Evolutionary conservation across 2,888 invertebrate genomes (phyloP), one percentile per base, ranked within the genome.

Genomic region (Pocota personata): DNA sequence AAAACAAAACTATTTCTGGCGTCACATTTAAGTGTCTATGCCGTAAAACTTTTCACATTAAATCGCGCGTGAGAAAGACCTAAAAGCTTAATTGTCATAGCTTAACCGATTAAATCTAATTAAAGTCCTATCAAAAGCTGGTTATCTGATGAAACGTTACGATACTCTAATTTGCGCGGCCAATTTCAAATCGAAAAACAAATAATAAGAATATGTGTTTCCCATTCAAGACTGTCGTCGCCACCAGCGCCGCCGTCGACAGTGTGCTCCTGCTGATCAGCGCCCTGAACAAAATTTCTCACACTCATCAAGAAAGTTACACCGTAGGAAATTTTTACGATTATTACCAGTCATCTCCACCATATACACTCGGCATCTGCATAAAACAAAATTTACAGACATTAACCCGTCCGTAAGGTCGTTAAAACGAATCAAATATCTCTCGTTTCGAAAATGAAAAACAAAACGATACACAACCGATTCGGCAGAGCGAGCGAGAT

Each of bases 351-450:
- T 82, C 80, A 82, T 86, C 86, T 76, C 69, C 66, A 32, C 40
- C 69, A 60, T 32, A 69, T 37, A 67, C 27, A 58, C 71, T 50
- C 46, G 6, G 66, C 37, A 80, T 86, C 82, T 86, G 86, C 80
- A 82, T 86, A 86, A 86, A 82, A 86, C 72, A 72, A 86, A 86
- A 82, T 86, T 82, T 86, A 82, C 71, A 77, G 72, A 67, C 82
- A 82, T 86, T 67, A 86, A 86, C 86, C 86, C 86, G 86, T 86
- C 86, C 73, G 76, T 62, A 67, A 86, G 86, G 48, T 86, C 82
- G 86, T 86, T 86, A 86, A 84, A 75, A 71, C 75, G 80, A 84
- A 84, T 80, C 79, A 80, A 84, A 73, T 48, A 40, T 52, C 19
- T 32, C 21, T 35, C 32, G 37, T 43, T 21, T 55, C 14, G 6